These are phyloP conservation scores for Emberiza fucata DNA, from an alignment of 2,113 vertebrate genomes.

Conservation along the genomic window DNA sequence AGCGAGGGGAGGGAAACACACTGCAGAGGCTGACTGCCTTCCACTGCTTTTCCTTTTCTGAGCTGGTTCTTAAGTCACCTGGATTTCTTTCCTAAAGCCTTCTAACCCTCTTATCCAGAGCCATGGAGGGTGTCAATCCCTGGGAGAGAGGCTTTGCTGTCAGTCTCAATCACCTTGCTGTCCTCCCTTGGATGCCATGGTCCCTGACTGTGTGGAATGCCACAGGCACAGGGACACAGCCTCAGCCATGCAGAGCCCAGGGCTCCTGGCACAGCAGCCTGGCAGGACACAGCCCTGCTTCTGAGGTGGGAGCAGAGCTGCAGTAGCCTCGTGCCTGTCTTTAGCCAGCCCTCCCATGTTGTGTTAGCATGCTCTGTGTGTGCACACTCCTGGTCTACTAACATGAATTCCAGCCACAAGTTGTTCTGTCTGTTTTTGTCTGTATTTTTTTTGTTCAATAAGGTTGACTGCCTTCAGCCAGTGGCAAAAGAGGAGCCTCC, in stretches of 20 bases:
- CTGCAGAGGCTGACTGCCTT: not conserved
- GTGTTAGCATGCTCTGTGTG: conserved; percentile 51
- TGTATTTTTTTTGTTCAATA: conserved; percentile 66
- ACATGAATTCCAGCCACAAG: conserved; percentile 72
- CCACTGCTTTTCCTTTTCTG: not conserved
- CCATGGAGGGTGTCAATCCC: not conserved
- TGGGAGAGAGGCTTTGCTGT: not conserved
- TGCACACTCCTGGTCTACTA: conserved; percentile 51
- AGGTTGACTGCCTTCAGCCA: conserved; percentile 98
- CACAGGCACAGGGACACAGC: accelerated
- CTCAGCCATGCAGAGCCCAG: not conserved
- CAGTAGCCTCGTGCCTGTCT: not conserved
- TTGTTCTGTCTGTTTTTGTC: conserved; percentile 75
- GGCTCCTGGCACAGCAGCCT: not conserved
- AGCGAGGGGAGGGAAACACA: accelerated
- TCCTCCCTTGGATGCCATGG: not conserved
- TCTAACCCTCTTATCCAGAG: not conserved
- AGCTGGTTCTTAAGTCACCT: not conserved
- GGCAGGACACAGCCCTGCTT: not conserved
- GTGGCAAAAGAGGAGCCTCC: conserved; percentile 90
- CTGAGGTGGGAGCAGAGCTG: not conserved
- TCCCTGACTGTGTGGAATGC: accelerated
- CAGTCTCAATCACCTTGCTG: not conserved
- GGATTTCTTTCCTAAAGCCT: conserved; percentile 8
- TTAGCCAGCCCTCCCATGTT: conserved; percentile 15